phyloP scores from a whole-genome alignment of 2,797 vertebrate species.

The Sciurus vulgaris region DNA sequence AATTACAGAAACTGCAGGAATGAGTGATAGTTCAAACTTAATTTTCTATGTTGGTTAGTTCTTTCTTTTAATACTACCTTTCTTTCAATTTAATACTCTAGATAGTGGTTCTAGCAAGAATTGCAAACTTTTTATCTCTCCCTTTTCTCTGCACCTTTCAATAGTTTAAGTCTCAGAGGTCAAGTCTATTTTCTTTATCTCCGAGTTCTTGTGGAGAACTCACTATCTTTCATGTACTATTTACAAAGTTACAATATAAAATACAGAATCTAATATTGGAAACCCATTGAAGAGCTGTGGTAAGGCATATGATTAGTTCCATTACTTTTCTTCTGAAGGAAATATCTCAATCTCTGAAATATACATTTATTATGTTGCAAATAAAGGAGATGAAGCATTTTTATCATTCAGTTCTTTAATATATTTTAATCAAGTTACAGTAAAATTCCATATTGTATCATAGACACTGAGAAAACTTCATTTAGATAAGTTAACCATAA shows the following conservation, averaged over 20 bases:
- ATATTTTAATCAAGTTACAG: background rate
- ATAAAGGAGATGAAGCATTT: constrained; percentile 31
- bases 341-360: background rate
- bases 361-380: background rate
- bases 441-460: constrained; percentile 41
- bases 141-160: background rate
- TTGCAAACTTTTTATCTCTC: background rate
- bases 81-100: background rate
- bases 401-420: constrained; percentile 9
- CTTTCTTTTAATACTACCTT: background rate
- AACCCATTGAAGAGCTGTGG: background rate
- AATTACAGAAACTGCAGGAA: background rate
- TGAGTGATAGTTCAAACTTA: background rate
- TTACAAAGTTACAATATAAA: constrained; percentile 28
- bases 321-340: background rate
- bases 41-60: constrained; percentile 6
- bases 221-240: background rate
- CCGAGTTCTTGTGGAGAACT: background rate
- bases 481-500: background rate
- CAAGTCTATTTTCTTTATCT: constrained; percentile 54
- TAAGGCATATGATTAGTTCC: background rate
- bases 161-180: constrained; percentile 13
- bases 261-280: background rate
- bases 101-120: background rate
- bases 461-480: background rate